These are phyloP conservation scores for Spinus pinus DNA, from an alignment of 2,797 vertebrate species.

Conservation along the genomic window DNA sequence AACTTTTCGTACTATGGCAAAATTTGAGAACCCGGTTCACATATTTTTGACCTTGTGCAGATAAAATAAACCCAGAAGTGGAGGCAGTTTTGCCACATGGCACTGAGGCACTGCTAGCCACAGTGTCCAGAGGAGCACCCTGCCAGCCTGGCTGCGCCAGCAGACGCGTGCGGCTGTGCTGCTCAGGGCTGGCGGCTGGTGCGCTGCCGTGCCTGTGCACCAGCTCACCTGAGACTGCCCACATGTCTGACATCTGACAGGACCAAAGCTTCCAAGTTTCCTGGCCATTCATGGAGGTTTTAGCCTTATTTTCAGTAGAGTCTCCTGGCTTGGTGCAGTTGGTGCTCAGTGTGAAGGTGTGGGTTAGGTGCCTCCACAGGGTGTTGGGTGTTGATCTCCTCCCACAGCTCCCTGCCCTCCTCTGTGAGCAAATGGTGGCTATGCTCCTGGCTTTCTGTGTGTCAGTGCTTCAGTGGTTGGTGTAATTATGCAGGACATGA, in stretches of 20 bases:
- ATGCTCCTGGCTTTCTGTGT: neutral
- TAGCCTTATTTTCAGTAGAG: neutral
- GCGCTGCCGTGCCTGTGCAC: accelerated
- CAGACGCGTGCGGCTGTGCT: accelerated
- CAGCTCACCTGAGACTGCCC: neutral
- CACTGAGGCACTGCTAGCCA: neutral
- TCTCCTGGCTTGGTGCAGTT: neutral
- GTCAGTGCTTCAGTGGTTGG: neutral
- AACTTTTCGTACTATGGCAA: accelerated
- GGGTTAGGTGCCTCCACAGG: neutral
- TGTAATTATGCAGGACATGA: neutral
- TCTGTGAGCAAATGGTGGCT: neutral
- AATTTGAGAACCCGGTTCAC: neutral
- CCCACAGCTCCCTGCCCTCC: neutral
- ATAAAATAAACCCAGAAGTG: neutral
- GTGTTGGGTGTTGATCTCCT: neutral
- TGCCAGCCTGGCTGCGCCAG: accelerated
- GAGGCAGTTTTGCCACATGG: neutral
- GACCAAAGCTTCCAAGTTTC: neutral
- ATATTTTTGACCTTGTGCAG: neutral
- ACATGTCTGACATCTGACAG: neutral
- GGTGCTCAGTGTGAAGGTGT: neutral
- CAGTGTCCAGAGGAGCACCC: accelerated
- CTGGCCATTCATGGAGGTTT: neutral
- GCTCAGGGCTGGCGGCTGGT: neutral